Evolutionary conservation across 2,113 vertebrate genomes (phyloP).

Genomic region (Athene noctua): DNA sequence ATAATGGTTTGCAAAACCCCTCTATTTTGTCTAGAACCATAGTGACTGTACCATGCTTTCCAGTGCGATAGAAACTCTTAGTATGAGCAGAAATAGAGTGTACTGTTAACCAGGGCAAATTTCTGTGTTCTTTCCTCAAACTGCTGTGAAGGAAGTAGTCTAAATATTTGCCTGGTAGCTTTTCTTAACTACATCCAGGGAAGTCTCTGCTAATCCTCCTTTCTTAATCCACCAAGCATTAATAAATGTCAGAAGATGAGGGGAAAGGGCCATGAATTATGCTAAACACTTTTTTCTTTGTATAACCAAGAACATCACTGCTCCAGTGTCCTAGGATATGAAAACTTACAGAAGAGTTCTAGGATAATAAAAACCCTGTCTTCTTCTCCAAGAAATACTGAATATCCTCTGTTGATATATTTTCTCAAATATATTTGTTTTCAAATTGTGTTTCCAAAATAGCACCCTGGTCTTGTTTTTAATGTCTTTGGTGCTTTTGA

Average conservation of each 20-base stretch:
- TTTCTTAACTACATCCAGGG: background rate
- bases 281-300: background rate
- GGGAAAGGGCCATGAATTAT: background rate
- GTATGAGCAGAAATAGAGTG: background rate
- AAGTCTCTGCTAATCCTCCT: background rate
- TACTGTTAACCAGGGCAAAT: background rate
- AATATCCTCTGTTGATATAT: background rate
- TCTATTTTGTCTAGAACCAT: background rate
- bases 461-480: background rate
- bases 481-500: background rate
- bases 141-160: background rate
- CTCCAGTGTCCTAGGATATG: background rate
- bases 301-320: background rate
- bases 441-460: background rate
- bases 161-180: background rate
- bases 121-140: background rate
- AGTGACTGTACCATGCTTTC: background rate
- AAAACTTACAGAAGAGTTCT: background rate
- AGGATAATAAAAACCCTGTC: background rate
- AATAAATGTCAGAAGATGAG: background rate
- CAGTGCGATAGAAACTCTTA: background rate
- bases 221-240: background rate
- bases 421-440: background rate
- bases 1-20: background rate
- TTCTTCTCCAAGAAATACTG: background rate